Evolutionary conservation across 2,797 vertebrate species (phyloP).

Genomic region (Pristis pectinata): DNA sequence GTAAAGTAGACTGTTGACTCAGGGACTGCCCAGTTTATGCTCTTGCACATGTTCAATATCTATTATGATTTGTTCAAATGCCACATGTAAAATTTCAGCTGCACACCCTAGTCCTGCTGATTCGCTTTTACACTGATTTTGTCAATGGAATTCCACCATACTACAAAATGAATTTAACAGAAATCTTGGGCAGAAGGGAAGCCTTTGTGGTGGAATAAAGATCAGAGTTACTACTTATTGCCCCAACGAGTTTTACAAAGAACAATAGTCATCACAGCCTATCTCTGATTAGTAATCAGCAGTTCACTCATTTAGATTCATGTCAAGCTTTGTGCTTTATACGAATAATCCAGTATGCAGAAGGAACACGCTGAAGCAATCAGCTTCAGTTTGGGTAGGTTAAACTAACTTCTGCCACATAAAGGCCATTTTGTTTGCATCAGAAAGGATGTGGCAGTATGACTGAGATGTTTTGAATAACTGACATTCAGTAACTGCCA

Average conservation of each 20-base stretch:
- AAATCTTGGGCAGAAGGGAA: background rate
- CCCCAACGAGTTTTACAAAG: background rate
- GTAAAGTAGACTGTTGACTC: background rate
- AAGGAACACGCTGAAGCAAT: slow-evolving; percentile 3
- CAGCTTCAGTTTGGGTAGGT: background rate
- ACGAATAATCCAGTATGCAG: background rate
- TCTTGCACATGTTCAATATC: background rate
- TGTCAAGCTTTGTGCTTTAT: background rate
- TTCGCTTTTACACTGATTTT: background rate
- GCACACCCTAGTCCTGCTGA: background rate
- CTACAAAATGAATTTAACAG: background rate
- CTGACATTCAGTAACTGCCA: slow-evolving; percentile 26
- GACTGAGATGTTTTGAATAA: slow-evolving; percentile 21
- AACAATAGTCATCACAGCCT: background rate
- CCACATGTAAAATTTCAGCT: background rate
- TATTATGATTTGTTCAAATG: background rate
- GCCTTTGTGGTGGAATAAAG: background rate
- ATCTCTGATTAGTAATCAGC: background rate
- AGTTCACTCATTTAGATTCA: background rate
- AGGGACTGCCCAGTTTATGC: no score
- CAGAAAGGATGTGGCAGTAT: slow-evolving; percentile 21
- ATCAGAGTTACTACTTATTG: background rate
- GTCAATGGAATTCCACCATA: background rate
- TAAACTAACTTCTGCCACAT: background rate
- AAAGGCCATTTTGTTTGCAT: slow-evolving; percentile 25